Conservation (phyloP, 2,888 invertebrate species). For the Agrotis clavis region DNA sequence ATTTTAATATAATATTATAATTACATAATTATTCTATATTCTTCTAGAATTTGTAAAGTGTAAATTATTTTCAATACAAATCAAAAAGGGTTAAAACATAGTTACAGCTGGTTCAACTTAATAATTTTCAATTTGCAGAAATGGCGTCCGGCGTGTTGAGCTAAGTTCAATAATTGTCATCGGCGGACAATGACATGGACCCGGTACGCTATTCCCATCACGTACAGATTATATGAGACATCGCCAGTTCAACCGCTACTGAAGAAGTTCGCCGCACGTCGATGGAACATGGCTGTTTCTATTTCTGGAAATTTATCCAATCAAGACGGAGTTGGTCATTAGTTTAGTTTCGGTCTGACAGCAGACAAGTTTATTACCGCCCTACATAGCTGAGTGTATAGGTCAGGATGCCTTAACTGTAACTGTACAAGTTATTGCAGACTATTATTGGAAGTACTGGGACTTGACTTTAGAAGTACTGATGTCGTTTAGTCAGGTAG, state of each 20-base stretch:
- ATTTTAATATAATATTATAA: too few species aligned
- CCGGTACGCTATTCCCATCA: slow-evolving; percentile 75
- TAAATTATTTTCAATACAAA: too few species aligned
- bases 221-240: slow-evolving; percentile 84
- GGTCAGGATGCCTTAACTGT: slow-evolving; percentile 22
- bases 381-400: slow-evolving; percentile 26
- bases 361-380: slow-evolving; percentile 56
- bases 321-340: slow-evolving; percentile 70
- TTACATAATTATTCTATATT: too few species aligned
- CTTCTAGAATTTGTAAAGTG: too few species aligned
- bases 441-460: slow-evolving; percentile 27
- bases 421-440: slow-evolving; percentile 47
- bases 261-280: slow-evolving; percentile 72
- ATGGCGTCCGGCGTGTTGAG: slow-evolving; percentile 25
- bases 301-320: slow-evolving; percentile 74
- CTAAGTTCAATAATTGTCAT: slow-evolving; percentile 59
- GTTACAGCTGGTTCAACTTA: not conserved
- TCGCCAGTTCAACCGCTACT: slow-evolving; percentile 79
- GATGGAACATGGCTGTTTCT: slow-evolving; percentile 67
- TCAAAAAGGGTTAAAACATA: not conserved
- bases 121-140: slow-evolving; percentile 34
- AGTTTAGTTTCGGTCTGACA: slow-evolving; percentile 66
- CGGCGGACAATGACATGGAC: slow-evolving; percentile 49
- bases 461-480: slow-evolving; percentile 17
- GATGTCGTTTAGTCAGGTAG: not conserved